phyloP scores from a whole-genome alignment of 2,113 vertebrate genomes.

The Ptilorrhoa leucosticta region DNA sequence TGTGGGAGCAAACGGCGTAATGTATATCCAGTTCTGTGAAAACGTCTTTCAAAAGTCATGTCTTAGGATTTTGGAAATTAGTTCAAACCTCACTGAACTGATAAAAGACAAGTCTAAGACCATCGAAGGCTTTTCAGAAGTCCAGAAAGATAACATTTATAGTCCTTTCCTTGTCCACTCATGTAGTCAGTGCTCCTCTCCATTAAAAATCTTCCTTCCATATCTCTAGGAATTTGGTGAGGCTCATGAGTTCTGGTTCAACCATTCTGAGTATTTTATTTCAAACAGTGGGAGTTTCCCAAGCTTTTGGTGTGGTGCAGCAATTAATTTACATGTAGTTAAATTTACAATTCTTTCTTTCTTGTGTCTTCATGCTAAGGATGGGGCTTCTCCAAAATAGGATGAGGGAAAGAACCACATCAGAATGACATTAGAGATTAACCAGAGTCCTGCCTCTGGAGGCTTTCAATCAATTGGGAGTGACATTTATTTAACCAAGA shows the following conservation, averaged over 20 bases:
- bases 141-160: not conserved
- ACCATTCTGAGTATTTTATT: not conserved
- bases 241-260: not conserved
- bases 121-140: not conserved
- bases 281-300: not conserved
- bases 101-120: not conserved
- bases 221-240: not conserved
- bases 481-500: conserved; percentile 29
- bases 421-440: not conserved
- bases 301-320: not conserved
- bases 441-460: not conserved
- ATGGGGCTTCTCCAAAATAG: not conserved
- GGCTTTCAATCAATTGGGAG: not conserved
- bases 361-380: not conserved
- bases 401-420: not conserved
- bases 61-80: not conserved
- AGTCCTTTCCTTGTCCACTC: not conserved
- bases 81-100: not conserved
- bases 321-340: not conserved
- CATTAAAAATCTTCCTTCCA: not conserved
- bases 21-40: not conserved
- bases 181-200: not conserved
- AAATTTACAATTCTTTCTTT: not conserved
- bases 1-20: not conserved
- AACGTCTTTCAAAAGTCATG: not conserved